Evolutionary conservation across 2,113 vertebrate species (phyloP).

Genomic region (Psittacula cyanocephala): DNA sequence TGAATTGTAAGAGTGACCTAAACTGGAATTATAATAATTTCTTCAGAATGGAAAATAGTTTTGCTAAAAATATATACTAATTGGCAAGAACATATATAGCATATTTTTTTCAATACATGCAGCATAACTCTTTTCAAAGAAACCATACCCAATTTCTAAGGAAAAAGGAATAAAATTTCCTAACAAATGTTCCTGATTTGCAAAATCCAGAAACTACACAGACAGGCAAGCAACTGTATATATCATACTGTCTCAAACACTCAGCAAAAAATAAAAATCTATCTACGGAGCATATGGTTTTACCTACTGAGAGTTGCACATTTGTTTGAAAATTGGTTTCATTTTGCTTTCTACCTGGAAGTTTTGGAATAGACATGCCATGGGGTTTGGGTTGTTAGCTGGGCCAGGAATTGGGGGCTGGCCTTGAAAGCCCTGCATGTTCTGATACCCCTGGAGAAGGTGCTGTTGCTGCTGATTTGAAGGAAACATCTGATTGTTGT

Average conservation of each 20-base stretch:
- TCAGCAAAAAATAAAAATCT: neutral
- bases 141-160: neutral
- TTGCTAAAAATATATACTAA: neutral
- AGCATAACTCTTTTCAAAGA: neutral
- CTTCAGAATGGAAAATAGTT: neutral
- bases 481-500: constrained; percentile 85
- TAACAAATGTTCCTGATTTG: neutral
- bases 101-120: neutral
- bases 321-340: neutral
- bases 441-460: constrained; percentile 82
- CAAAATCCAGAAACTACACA: neutral
- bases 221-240: neutral
- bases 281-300: neutral
- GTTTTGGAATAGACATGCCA: constrained; percentile 95
- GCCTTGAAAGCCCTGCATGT: constrained; percentile 85
- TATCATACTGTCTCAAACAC: neutral
- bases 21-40: neutral
- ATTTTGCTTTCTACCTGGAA: constrained; percentile 86
- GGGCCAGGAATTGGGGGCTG: constrained; percentile 82
- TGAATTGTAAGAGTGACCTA: neutral
- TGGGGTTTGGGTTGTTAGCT: constrained; percentile 81
- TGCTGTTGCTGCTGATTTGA: constrained; percentile 85
- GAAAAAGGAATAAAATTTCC: neutral
- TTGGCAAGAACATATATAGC: neutral
- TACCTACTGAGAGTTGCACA: neutral